Conservation (phyloP, 2,113 vertebrate genomes). For the Ramphastos sulfuratus region DNA sequence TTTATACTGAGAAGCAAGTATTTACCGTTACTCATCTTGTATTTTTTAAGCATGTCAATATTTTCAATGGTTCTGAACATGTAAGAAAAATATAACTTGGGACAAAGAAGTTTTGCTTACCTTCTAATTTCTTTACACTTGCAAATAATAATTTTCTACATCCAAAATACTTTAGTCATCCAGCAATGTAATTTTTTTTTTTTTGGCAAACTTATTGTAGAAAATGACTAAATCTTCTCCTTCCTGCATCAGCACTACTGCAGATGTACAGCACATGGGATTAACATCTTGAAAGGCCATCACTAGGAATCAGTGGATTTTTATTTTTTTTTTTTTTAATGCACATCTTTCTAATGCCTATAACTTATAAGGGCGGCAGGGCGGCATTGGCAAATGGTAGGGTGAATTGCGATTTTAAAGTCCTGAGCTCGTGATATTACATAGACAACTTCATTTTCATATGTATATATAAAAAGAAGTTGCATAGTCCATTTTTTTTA, state of each 20-base stretch:
- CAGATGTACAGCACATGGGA: neutral
- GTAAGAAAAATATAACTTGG: neutral
- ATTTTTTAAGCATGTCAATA: neutral
- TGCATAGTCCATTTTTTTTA: neutral
- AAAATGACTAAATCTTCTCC: neutral
- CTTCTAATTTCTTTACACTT: neutral
- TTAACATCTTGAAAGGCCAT: neutral
- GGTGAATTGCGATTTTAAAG: neutral
- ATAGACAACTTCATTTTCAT: neutral
- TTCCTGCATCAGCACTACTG: neutral
- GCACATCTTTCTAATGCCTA: neutral
- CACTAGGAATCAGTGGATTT: neutral
- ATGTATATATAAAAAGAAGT: neutral
- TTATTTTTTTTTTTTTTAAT: neutral
- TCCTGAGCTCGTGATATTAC: neutral
- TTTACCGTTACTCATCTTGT: neutral
- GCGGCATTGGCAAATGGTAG: neutral
- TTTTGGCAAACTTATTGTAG: neutral
- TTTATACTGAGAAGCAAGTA: neutral
- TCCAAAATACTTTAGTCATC: neutral
- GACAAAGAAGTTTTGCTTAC: neutral
- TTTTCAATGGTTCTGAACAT: neutral
- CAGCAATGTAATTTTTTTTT: neutral
- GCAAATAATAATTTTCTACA: neutral
- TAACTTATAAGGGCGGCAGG: neutral